Evolutionary conservation across 2,888 invertebrate species (phyloP), one percentile per base, ranked within the genome.

Genomic region (Eucera pruinosa): DNA sequence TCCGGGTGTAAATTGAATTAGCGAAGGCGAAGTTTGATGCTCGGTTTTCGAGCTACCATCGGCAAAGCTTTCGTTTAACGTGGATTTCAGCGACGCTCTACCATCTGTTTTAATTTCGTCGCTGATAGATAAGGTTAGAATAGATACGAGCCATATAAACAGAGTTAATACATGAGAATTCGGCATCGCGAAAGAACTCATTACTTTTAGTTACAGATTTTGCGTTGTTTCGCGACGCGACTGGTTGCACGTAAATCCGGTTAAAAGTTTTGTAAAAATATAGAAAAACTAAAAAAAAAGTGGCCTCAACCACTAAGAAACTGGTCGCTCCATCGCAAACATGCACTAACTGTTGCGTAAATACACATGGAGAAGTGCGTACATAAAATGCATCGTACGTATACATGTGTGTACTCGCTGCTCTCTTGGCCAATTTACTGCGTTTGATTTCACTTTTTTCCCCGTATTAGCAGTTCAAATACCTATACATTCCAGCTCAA

Each of bases 71-170:
- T 7, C 9, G 54, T 47, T 69, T 48, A 4, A 27, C 3, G 11
- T 15, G 41, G 47, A n/a, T n/a, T 39, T 69, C 27, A 41, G 39
- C 2, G 58, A 54, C 18, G 55, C 60, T 55, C 45, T 64, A 60
- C 70, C 79, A 79, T 82, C 80, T 75, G 78, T 74, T 64, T 60
- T 55, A n/a, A 78, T 57, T 48, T 58, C 71, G 62, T 60, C 68
- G 25, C 58, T 82, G 81, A 82, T 75, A 78, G 85, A 58, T 66
- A 79, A 86, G 87, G 89, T 87, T 89, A 89, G 57, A 57, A 80
- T 80, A 64, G 77, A 72, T 45, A 81, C 75, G 58, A 85, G 58
- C 69, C 83, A 88, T 30, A 86, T 61, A 72, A 86, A 76, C 48
- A 73, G 30, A 48, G 54, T 54, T 33, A 68, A 69, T 47, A 25